phyloP scores from a whole-genome alignment of 53 echinoderm and acorn worm species.

The Glandiceps talaboti region DNA sequence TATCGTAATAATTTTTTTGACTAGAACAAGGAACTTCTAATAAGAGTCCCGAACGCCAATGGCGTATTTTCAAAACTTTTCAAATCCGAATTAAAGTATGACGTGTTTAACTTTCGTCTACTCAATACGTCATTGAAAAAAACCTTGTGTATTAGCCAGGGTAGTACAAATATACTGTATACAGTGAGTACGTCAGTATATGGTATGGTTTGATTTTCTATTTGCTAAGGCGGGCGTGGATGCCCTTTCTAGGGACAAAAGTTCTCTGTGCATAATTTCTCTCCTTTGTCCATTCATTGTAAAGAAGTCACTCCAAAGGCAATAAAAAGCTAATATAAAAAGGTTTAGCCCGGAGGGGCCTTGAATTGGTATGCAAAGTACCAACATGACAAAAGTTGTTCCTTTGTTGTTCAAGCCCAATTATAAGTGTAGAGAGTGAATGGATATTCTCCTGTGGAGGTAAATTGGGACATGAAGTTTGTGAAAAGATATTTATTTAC shows the following conservation, averaged over 20 bases:
- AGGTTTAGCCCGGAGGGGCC: background rate
- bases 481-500: background rate
- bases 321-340: background rate
- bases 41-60: too few species aligned
- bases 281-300: background rate
- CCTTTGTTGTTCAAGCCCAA: background rate
- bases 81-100: too few species aligned
- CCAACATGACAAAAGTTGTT: background rate
- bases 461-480: background rate
- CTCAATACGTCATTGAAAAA: too few species aligned
- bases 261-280: background rate
- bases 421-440: background rate
- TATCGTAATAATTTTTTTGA: too few species aligned
- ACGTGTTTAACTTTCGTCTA: too few species aligned
- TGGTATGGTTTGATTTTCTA: background rate
- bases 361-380: background rate
- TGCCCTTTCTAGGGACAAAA: background rate
- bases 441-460: background rate
- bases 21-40: too few species aligned
- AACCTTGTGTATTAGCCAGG: too few species aligned
- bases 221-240: background rate
- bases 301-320: background rate
- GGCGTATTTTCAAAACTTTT: too few species aligned
- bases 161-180: background rate
- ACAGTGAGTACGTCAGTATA: background rate